phyloP scores from a whole-genome alignment of 53 echinoderm and acorn worm species.

The Actinopyga echinites region DNA sequence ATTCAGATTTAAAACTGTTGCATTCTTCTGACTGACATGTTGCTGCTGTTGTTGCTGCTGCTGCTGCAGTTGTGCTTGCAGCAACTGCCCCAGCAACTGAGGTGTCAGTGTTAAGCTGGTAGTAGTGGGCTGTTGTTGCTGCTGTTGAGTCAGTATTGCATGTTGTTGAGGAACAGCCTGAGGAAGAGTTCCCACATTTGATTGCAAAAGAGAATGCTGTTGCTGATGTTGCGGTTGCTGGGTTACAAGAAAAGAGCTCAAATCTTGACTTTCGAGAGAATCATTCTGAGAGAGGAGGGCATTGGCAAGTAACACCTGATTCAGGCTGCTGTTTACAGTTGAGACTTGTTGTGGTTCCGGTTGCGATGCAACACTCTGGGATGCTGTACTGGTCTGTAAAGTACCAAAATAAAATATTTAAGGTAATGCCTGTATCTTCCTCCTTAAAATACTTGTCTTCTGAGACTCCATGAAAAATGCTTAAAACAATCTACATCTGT shows the following conservation, averaged over 20 bases:
- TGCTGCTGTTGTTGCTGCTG: conserved; percentile 46
- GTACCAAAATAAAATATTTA: too few relatives aligned
- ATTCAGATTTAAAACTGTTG: conserved; percentile 47
- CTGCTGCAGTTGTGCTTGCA: conserved; percentile 41
- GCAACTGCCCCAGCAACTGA: conserved; percentile 28
- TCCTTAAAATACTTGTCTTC: too few relatives aligned
- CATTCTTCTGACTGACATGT: conserved; percentile 18
- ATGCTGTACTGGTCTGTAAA: not conserved
- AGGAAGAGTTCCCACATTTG: not conserved
- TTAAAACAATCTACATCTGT: too few relatives aligned
- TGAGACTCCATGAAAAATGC: too few relatives aligned
- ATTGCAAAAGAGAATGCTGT: not conserved
- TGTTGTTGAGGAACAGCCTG: not conserved
- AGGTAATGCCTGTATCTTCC: too few relatives aligned
- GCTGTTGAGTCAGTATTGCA: conserved; percentile 22
- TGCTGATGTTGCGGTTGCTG: conserved; percentile 31
- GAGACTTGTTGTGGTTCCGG: not conserved
- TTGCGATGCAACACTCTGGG: conserved; percentile 14
- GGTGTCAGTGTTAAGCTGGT: conserved; percentile 19
- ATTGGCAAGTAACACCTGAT: conserved; percentile 3
- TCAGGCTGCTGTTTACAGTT: not conserved
- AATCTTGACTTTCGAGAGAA: conserved; percentile 12
- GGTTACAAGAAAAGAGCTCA: not conserved
- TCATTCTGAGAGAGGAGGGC: conserved; percentile 6
- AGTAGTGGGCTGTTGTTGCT: conserved; percentile 20